Conservation (phyloP, 2,797 vertebrate genomes). For the Takifugu rubripes region DNA sequence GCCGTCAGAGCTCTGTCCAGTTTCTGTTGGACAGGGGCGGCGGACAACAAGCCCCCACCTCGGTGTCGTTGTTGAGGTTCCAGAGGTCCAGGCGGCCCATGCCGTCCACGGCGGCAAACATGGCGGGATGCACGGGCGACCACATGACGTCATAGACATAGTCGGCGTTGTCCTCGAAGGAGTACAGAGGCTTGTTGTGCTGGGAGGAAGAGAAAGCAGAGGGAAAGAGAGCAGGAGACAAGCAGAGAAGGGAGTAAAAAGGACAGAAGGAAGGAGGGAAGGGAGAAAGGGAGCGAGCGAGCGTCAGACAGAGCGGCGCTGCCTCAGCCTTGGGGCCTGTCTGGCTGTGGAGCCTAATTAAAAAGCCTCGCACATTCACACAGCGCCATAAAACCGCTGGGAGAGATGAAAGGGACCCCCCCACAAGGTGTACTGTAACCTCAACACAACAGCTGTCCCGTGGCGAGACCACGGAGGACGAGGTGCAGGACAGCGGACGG, state of each 20-base stretch:
- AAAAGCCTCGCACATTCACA: slow-evolving; percentile 94
- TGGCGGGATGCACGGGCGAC: slow-evolving; percentile 92
- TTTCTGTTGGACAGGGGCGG: no score
- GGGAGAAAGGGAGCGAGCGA: slow-evolving; percentile 73
- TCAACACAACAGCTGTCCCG: slow-evolving; percentile 85
- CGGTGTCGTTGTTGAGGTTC: slow-evolving; percentile 97
- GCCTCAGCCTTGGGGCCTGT: slow-evolving; percentile 93
- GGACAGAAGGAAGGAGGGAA: slow-evolving; percentile 27
- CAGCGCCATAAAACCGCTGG: slow-evolving; percentile 91
- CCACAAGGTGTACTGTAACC: slow-evolving; percentile 85
- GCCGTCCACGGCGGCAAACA: slow-evolving; percentile 94
- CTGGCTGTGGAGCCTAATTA: slow-evolving; percentile 93
- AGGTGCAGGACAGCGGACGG: slow-evolving; percentile 2
- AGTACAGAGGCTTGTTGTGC: slow-evolving; percentile 98
- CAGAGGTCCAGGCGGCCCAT: slow-evolving; percentile 96
- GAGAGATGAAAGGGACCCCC: slow-evolving; percentile 90
- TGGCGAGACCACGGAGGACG: slow-evolving; percentile 27
- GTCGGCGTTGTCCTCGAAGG: slow-evolving; percentile 97
- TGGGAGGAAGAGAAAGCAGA: slow-evolving; percentile 55
- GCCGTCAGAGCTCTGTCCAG: no score
- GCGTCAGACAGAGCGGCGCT: slow-evolving; percentile 87
- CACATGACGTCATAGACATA: slow-evolving; percentile 98
- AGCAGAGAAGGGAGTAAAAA: slow-evolving; percentile 35
- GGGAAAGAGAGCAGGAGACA: slow-evolving; percentile 31
- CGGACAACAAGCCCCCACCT: slow-evolving; percentile 65